These are phyloP conservation scores for Phrixothrix hirtus DNA, from an alignment of 2,888 invertebrate genomes.

Conservation along the genomic window DNA sequence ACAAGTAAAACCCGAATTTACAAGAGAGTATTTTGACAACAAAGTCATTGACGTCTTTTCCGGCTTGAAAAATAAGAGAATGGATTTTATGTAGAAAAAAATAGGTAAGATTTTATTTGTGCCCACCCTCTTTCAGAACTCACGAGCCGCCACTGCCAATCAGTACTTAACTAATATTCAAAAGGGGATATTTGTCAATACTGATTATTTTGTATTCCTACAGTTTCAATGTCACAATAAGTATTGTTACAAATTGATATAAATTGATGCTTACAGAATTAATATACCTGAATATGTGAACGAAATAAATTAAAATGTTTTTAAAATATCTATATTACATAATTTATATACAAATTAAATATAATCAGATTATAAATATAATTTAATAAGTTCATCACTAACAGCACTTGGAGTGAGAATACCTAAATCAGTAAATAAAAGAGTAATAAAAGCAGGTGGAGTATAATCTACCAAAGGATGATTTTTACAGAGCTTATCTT, in stretches of 20 bases:
- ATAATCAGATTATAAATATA: constrained; percentile 88
- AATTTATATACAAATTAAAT: neutral
- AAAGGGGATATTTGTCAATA: too few relatives aligned
- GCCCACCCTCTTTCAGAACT: too few relatives aligned
- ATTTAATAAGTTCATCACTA: constrained; percentile 94
- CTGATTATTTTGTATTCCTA: too few relatives aligned
- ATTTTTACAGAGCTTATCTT: constrained; percentile 59
- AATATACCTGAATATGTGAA: constrained; percentile 21
- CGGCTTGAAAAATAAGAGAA: too few relatives aligned
- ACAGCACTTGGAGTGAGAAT: constrained; percentile 96
- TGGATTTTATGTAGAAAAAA: too few relatives aligned
- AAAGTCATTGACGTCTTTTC: too few relatives aligned
- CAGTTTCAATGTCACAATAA: neutral
- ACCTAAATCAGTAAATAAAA: constrained; percentile 94
- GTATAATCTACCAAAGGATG: constrained; percentile 97
- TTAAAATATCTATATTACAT: constrained; percentile 11
- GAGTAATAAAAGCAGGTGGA: constrained; percentile 88
- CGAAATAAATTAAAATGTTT: constrained; percentile 29
- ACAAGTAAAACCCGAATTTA: too few relatives aligned
- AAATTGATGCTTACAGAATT: constrained; percentile 4
- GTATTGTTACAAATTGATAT: constrained; percentile 2
- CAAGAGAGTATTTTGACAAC: too few relatives aligned
- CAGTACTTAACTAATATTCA: too few relatives aligned
- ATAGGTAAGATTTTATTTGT: too few relatives aligned
- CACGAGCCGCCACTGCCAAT: too few relatives aligned